Percentiles rank a stretch among this genome's conserved stretches.
These are phyloP conservation scores for Scaptomyza cyrtandrae DNA, from an alignment of 2,888 invertebrate species.

Conservation along the genomic window DNA sequence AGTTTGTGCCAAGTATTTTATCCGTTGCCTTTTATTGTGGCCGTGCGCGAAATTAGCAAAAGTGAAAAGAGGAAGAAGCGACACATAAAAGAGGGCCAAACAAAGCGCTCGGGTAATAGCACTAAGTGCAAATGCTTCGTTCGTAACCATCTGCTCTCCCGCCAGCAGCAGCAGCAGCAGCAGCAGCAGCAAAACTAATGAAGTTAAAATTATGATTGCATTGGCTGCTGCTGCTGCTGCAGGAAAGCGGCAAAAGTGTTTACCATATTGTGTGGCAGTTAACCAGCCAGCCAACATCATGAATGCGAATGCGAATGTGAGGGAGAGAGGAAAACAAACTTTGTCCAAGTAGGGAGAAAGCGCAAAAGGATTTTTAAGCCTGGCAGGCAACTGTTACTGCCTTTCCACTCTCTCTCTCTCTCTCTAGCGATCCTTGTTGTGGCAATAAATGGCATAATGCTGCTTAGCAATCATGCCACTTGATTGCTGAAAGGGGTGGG, in stretches of 20 bases:
- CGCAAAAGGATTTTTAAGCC: not conserved
- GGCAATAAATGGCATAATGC: constrained; percentile 75
- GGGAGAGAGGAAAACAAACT: constrained; percentile 9
- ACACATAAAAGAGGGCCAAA: constrained; percentile 49
- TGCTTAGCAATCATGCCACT: constrained; percentile 74
- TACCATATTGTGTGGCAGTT: constrained; percentile 65
- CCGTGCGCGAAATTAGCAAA: constrained; percentile 64
- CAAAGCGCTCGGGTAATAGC: constrained; percentile 66
- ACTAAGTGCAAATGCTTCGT: constrained; percentile 66
- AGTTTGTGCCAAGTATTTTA: constrained; percentile 30
- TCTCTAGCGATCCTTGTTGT: constrained; percentile 43
- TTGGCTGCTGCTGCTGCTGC: constrained; percentile 51
- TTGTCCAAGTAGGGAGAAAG: not conserved
- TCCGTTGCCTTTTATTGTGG: constrained; percentile 62
- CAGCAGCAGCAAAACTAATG: constrained; percentile 68
- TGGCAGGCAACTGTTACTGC: not conserved
- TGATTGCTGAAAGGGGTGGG: constrained; percentile 44
- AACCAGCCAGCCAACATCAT: constrained; percentile 35
- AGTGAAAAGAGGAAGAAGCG: constrained; percentile 18
- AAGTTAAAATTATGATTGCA: constrained; percentile 79
- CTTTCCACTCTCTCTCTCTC: not conserved
- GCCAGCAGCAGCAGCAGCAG: constrained; percentile 30
- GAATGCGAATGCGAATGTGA: constrained; percentile 73
- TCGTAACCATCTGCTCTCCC: constrained; percentile 19
- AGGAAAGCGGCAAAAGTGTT: constrained; percentile 48